Base-by-base conservation (phyloP, 2,888 invertebrate species). In the Drosophila paramelanica region DNA sequence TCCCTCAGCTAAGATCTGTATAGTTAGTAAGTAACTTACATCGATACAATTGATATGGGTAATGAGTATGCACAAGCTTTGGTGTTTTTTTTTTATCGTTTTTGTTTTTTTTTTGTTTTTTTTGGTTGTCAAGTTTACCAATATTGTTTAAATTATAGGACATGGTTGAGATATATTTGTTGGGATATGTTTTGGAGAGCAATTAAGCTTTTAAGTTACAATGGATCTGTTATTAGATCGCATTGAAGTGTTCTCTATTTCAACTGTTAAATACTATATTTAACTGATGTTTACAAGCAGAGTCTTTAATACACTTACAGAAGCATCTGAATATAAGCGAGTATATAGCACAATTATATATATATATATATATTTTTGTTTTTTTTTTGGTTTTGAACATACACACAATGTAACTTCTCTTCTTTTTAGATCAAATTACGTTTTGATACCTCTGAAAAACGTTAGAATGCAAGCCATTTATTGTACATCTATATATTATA, bases 61-160 rank as follows among this genome's bases (percentile, higher is more conserved):
- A 59, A 77, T 77, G 77, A 70, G 74, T 78, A 71, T 72, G 70
- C 64, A 74, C 71, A 77, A 77, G 78, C 78, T 76, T 69, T 60
- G 53, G 53, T 68, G 46, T 69, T 62, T 23, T 42, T 53, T 41
- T 31, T 27, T 17, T 45, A 14, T 1, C 17, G 2, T 27, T 52
- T 59, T n/a, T 55, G 47, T n/a, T 47, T 45, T 23, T 23, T 36
- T 14, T 23, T 41, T 39, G 17, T 17, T 17, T 45, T 36, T 5
- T 45, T 36, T 5, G 25, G 2, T 25, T 55, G 55, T 20, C 36
- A 31, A 31, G 41, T 31, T 66, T 56, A 46, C 17, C 39, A 43
- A 61, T 67, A 38, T 57, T 49, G 13, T 36, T 46, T 33, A 46
- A 59, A 76, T 52, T 31, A 42, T 70, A 57, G 43, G 56, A 64